Evolutionary conservation across 2,113 vertebrate genomes (phyloP), one percentile per base, ranked within the genome.

Genomic region (Romanogobio albipinnatus): DNA sequence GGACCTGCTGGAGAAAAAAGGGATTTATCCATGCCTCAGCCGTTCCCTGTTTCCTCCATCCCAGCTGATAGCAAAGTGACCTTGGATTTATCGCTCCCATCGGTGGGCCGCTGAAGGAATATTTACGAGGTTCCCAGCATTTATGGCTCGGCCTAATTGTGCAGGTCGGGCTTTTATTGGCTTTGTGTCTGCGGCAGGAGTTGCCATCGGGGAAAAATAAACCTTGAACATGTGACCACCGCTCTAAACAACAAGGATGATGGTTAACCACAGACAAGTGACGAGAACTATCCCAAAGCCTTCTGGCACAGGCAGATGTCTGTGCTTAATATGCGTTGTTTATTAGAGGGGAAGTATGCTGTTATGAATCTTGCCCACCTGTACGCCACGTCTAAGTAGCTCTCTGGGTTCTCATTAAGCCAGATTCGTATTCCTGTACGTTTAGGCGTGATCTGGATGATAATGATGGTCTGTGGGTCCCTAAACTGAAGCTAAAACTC

Each of bases 61-160:
- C 7, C 24, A 83, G 86, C 66, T 39, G 74, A 86, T 84, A 62
- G 77, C 84, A 92, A 89, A 90, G 91, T 91, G 90, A 90, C 91
- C 91, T 92, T 92, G 90, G 87, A 89, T 91, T 90, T 91, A 92
- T 86, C 19, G 53, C 62, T 36, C 6, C n/a, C 15, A 58, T 83
- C 39, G 49, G 68, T 45, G 79, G 19, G 70, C 53, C 59, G 84
- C 43, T 29, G 68, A 79, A 85, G 82, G 88, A 87, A 87, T 92
- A 91, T 92, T 89, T 89, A 90, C 49, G 81, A 86, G 77, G 11
- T 51, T 49, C 62, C 47, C 77, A 56, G 86, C 76, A 62, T 90
- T 89, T 87, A 77, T 79, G 77, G 85, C 61, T 59, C 58, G 56
- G 82, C 73, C 64, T 83, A 89, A 89, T 88, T 84, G 83, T 81